Evolutionary conservation across 2,888 invertebrate genomes (phyloP), one percentile per base, ranked within the genome.

Genomic region (Drosophila peninsularis): DNA sequence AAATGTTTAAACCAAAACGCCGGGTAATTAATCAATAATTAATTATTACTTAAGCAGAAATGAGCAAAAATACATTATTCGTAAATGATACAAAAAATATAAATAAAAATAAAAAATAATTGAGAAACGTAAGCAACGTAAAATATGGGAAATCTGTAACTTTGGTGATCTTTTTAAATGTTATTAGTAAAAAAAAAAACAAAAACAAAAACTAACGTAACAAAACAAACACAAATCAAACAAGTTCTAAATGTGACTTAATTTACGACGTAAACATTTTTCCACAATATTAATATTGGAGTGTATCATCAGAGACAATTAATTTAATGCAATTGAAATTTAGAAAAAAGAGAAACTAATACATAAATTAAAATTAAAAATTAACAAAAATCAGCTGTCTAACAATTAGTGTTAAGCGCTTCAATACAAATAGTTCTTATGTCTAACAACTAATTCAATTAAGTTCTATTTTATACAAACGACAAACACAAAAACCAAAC

Each of bases 121-220:
- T 75, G 67, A 67, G 68, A 61, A 82, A 78, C 69, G 69, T 79
- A 76, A 85, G 88, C 80, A 80, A 73, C 84, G 80, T 81, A 70
- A 85, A 47, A 87, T 84, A 87, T 87, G 87, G 87, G 87, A 87
- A 87, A 85, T 80, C 82, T 85, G 87, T 89, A 89, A 87, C 87
- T 89, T 87, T 87, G 87, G 87, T 87, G 87, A 87, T 87, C 89
- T 89, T 87, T 87, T 89, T 89, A 84, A 87, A 89, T 89, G 87
- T 89, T 86, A 88, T 86, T 83, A 84, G 78, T 71, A 71, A 86
- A 88, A 62, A 54, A 61, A 64, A 60, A 53, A 45, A 39, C 63
- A 64, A 64, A 47, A 61, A 21, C 69, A 61, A 71, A 64, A 58
- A 63, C 44, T 49, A 71, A 42, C 36, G 24, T 44, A 67, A 74